Conservation (phyloP, 2,888 invertebrate species). For the Plebejus argus region DNA sequence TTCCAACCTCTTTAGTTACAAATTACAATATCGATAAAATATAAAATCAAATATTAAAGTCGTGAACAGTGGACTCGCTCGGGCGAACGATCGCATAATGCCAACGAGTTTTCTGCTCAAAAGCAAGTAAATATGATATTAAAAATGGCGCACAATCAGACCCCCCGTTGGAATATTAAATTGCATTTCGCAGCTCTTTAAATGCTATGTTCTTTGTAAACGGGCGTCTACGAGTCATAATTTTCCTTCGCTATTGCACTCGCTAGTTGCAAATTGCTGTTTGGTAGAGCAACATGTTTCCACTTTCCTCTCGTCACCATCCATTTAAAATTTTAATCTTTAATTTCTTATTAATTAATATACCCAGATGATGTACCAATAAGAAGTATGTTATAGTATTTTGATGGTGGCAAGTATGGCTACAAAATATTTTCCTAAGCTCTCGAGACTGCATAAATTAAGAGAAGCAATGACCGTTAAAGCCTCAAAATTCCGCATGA, state of each 20-base stretch:
- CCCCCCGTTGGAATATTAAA: conserved; percentile 4
- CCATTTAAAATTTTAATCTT: too few relatives aligned
- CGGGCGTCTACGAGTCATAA: not conserved
- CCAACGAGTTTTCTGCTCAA: not conserved
- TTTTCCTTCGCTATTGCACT: not conserved
- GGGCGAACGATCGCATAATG: conserved; percentile 9
- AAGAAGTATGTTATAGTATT: too few relatives aligned
- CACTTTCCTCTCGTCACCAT: too few relatives aligned
- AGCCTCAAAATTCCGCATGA: conserved; percentile 16
- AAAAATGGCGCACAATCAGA: conserved; percentile 12
- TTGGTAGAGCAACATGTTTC: not conserved
- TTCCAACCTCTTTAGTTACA: too few relatives aligned
- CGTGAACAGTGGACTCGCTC: not conserved
- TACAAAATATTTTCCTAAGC: not conserved
- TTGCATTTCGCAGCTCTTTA: conserved; percentile 14
- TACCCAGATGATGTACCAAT: too few relatives aligned
- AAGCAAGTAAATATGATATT: conserved; percentile 15
- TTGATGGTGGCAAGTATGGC: not conserved
- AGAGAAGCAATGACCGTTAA: conserved; percentile 8
- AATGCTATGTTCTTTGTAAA: not conserved
- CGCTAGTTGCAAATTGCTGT: not conserved
- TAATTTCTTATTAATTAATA: too few relatives aligned
- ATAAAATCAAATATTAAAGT: not conserved
- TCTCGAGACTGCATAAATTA: conserved; percentile 17
- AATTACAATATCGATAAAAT: not conserved